phyloP scores from a whole-genome alignment of 2,888 invertebrate genomes.

The Xestia sexstrigata region DNA sequence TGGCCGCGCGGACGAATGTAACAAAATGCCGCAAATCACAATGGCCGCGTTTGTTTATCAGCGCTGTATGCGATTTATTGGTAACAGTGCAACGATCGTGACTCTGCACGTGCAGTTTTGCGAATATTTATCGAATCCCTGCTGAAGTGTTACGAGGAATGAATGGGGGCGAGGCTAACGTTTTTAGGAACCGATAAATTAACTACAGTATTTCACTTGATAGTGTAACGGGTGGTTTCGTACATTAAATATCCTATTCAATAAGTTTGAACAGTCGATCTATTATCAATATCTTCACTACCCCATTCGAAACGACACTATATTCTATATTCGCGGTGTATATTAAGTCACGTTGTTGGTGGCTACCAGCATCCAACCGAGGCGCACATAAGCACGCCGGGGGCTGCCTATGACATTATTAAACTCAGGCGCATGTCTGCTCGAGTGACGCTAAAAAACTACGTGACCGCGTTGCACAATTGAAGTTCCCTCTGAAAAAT shows the following conservation, averaged over 20 bases:
- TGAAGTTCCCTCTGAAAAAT: slow-evolving; percentile 82
- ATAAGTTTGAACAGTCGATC: background rate
- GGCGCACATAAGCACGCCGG: slow-evolving; percentile 62
- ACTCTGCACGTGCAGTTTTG: slow-evolving; percentile 70
- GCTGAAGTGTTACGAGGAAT: slow-evolving; percentile 52
- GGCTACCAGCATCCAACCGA: slow-evolving; percentile 55
- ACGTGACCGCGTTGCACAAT: slow-evolving; percentile 88
- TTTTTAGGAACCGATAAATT: slow-evolving; percentile 1
- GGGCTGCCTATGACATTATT: slow-evolving; percentile 86
- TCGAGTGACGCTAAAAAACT: slow-evolving; percentile 85
- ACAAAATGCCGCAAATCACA: slow-evolving; percentile 80
- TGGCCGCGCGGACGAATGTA: slow-evolving; percentile 71
- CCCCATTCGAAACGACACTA: slow-evolving; percentile 2
- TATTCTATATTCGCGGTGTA: slow-evolving; percentile 28
- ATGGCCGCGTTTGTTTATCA: slow-evolving; percentile 73
- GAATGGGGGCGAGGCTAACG: slow-evolving; percentile 5
- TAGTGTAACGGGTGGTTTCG: background rate
- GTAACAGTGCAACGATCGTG: slow-evolving; percentile 65
- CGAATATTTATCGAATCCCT: slow-evolving; percentile 70
- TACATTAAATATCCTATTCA: background rate
- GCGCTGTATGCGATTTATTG: slow-evolving; percentile 69
- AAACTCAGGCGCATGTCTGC: slow-evolving; percentile 87
- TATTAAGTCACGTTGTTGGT: slow-evolving; percentile 72
- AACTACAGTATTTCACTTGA: background rate
- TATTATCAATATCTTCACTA: background rate